Conservation (phyloP, 2,113 vertebrate species). For the Chloebia gouldiae region DNA sequence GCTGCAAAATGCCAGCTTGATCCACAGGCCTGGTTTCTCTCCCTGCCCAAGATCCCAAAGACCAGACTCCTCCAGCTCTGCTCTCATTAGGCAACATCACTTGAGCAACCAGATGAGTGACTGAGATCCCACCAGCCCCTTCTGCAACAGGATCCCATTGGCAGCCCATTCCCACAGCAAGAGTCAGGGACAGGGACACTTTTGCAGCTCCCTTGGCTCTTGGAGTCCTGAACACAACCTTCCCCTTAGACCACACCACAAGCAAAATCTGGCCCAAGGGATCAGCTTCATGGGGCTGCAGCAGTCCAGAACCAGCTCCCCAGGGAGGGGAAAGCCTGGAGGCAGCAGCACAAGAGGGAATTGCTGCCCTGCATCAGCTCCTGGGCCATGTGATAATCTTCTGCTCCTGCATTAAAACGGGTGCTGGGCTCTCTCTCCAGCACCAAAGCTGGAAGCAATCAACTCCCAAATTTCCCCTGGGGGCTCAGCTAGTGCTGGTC, state of each 20-base stretch:
- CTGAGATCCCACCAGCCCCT: no score
- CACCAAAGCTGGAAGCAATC: neutral
- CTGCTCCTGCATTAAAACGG: neutral
- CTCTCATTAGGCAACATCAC: neutral
- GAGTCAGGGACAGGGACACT: neutral
- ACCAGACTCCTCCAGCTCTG: neutral
- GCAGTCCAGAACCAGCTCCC: neutral
- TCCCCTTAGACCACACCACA: neutral
- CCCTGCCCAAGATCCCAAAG: neutral
- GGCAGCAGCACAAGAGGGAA: fast-evolving
- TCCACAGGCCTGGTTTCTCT: neutral
- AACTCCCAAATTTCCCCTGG: neutral
- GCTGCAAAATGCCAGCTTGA: neutral
- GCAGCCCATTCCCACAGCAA: neutral
- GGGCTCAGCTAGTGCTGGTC: neutral
- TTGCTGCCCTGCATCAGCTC: neutral
- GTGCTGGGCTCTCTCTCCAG: neutral
- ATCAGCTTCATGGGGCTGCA: neutral
- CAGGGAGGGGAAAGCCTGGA: neutral
- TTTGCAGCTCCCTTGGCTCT: neutral
- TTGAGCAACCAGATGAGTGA: neutral
- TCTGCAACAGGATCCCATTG: neutral
- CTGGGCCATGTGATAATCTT: neutral
- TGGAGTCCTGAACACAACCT: fast-evolving
- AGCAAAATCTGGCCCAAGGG: neutral